Evolutionary conservation across 2,888 invertebrate species (phyloP).

Genomic region (Hirudinaria manillensis): DNA sequence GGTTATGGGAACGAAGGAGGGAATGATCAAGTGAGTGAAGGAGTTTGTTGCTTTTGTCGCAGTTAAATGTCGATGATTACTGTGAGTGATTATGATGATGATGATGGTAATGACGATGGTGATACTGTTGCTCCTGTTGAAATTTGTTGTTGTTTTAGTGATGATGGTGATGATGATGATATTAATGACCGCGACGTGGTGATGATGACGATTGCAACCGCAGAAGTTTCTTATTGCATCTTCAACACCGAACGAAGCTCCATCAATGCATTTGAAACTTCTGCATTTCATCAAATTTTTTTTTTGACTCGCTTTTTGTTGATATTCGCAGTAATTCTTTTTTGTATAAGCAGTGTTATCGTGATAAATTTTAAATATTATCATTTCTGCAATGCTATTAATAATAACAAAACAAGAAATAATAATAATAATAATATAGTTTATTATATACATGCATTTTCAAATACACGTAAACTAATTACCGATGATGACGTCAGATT

Average conservation of each 20-base stretch:
- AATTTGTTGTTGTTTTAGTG: neutral
- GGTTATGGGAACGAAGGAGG: slow-evolving; percentile 43
- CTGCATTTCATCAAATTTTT: too few relatives aligned
- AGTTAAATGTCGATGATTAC: neutral
- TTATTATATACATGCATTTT: neutral
- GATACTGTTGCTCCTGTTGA: neutral
- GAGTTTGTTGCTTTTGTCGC: too few relatives aligned
- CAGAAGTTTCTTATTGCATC: too few relatives aligned
- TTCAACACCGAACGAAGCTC: too few relatives aligned
- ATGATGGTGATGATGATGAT: slow-evolving; percentile 14
- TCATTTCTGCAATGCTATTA: neutral
- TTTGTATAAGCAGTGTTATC: too few relatives aligned
- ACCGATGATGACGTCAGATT: neutral
- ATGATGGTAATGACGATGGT: slow-evolving; percentile 12
- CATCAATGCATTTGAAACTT: too few relatives aligned
- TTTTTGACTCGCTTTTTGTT: too few relatives aligned
- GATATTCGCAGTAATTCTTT: too few relatives aligned
- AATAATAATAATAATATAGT: slow-evolving; percentile 4
- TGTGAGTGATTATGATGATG: slow-evolving; percentile 10
- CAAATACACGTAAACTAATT: neutral
- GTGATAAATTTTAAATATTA: neutral
- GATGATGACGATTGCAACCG: neutral
- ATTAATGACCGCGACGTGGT: neutral
- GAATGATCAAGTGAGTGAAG: slow-evolving; percentile 42
- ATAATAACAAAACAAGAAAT: neutral